These are phyloP conservation scores for Neocrepidodera transversa DNA, from an alignment of 2,888 invertebrate species.

Conservation along the genomic window DNA sequence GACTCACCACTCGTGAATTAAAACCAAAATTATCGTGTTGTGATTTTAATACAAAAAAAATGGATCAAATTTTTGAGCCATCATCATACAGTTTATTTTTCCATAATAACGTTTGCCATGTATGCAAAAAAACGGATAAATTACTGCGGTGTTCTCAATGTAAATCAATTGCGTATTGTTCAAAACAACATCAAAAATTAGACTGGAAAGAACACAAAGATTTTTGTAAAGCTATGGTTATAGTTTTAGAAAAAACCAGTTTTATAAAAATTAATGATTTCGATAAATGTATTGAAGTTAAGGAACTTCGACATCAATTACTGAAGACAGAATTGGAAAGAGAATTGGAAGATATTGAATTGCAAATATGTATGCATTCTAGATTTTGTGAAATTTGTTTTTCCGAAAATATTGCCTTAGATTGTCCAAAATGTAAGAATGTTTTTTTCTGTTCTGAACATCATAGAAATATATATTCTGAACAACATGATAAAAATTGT, in stretches of 20 bases:
- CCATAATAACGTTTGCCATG: constrained; percentile 44
- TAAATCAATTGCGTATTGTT: constrained; percentile 77
- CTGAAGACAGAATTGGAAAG: constrained; percentile 43
- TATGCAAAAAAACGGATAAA: constrained; percentile 41
- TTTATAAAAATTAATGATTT: constrained; percentile 24
- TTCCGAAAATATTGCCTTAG: constrained; percentile 32
- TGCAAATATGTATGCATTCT: constrained; percentile 52
- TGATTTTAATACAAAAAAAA: no score
- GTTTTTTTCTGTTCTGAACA: constrained; percentile 46
- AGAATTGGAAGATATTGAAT: constrained; percentile 43
- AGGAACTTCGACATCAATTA: constrained; percentile 32
- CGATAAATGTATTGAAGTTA: constrained; percentile 27
- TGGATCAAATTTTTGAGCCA: neutral
- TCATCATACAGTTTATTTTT: constrained; percentile 32
- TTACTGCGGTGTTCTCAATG: constrained; percentile 73
- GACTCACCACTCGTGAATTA: no score
- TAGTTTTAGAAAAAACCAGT: constrained; percentile 24
- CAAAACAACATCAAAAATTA: constrained; percentile 76
- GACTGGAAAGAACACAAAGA: constrained; percentile 81
- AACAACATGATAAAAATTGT: constrained; percentile 41
- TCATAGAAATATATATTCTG: constrained; percentile 35
- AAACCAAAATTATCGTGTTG: no score
- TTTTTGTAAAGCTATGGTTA: constrained; percentile 59
- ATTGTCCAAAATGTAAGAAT: constrained; percentile 44
- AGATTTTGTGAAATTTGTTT: constrained; percentile 49